Evolutionary conservation across 2,797 vertebrate genomes (phyloP), one percentile per base, ranked within the genome.

Genomic region (Telmatherina bonti): DNA sequence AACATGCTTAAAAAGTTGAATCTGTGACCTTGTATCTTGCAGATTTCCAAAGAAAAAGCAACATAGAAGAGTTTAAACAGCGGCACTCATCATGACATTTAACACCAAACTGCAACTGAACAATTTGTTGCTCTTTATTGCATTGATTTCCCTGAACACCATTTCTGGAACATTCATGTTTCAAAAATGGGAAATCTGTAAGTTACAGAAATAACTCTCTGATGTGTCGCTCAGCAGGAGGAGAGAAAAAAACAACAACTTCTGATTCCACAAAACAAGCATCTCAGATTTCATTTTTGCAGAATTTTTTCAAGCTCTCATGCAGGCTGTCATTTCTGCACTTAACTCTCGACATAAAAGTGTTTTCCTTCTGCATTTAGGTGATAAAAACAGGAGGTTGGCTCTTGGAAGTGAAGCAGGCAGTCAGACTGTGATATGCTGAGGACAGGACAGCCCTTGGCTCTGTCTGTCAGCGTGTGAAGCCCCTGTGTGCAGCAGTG

Each of bases 391-490:
- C 61, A 67, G 54, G 60, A 76, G 53, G 56, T 41, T 79, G 60
- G 30, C 60, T 63, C 57, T 0, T 29, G 22, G 67, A 47, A 57
- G 64, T 54, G 4, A 56, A 72, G 76, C 30, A 54, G 72, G 59
- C 69, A 59, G 54, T 41, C 65, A 52, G 64, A 20, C 38, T 62
- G 69, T 89, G 84, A 89, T 61, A 20, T 77, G 81, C 68, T 13
- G 68, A 33, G 81, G 88, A 88, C 87, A 86, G 82, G 68, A 72
- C 78, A 78, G 81, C 84, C 82, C 83, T 81, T 41, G 84, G 78
- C 85, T 85, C 80, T 71, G 82, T 84, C 85, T 85, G 86, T 91
- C 84, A 88, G 78, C 8, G 16, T 61, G 78, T 87, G 82, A 88
- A 84, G 86, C 85, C 87, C 86, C 76, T 56, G 88, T 88, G 84